These are phyloP conservation scores for Crotalus horridus DNA, from an alignment of 2,113 vertebrate genomes.

Conservation along the genomic window DNA sequence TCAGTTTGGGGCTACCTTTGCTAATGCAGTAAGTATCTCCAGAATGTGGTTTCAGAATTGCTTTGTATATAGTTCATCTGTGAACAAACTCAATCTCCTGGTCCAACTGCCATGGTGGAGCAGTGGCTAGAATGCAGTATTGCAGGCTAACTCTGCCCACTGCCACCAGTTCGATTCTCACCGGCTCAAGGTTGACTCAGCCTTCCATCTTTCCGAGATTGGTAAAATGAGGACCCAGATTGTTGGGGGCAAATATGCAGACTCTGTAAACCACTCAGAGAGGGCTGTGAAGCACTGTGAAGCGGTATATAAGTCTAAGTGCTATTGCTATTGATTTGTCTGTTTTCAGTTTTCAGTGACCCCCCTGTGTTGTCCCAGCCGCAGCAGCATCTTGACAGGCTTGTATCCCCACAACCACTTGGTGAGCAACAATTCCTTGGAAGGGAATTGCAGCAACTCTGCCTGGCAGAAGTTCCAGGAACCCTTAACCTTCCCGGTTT, in stretches of 20 bases:
- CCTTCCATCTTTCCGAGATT: no score
- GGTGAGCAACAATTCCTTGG: constrained; percentile 81
- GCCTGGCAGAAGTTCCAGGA: constrained; percentile 85
- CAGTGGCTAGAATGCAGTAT: no score
- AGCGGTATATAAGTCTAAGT: no score
- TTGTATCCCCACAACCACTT: constrained; percentile 84
- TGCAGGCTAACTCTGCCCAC: no score
- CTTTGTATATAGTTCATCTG: background rate
- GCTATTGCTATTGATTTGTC: background rate
- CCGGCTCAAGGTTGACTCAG: no score
- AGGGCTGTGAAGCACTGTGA: no score
- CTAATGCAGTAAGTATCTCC: constrained; percentile 71
- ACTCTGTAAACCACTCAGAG: no score
- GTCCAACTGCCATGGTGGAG: no score
- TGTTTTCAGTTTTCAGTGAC: constrained; percentile 74
- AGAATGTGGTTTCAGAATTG: background rate
- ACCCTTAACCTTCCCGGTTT: constrained; percentile 68
- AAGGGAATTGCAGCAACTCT: constrained; percentile 82
- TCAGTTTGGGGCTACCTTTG: constrained; percentile 74
- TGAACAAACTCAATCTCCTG: accelerated
- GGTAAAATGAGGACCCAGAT: no score
- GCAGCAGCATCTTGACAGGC: constrained; percentile 80
- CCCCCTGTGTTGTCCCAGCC: constrained; percentile 81
- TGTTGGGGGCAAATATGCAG: no score
- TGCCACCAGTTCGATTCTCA: no score